Percentiles rank a stretch among this genome's conserved stretches.
Evolutionary conservation across 2,113 vertebrate genomes (phyloP).

Genomic region (Apteryx mantelli): DNA sequence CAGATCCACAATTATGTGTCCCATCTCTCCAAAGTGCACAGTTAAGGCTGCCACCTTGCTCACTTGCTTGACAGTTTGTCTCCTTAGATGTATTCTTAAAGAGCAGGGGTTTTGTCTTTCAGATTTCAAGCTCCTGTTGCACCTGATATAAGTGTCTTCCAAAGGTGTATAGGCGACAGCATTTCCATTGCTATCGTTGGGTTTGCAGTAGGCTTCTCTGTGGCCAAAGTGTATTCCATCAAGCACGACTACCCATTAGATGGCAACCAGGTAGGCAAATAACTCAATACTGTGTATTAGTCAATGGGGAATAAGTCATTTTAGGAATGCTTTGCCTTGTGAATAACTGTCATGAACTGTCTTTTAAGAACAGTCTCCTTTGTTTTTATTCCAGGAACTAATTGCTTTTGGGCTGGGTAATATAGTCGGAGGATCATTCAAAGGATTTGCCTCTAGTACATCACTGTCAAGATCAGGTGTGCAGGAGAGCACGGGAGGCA

Average conservation of each 20-base stretch:
- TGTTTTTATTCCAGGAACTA: conserved; percentile 83
- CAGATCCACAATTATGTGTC: background rate
- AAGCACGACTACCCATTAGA: conserved; percentile 93
- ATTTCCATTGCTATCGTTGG: conserved; percentile 91
- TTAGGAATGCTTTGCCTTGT: background rate
- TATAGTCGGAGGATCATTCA: conserved; percentile 90
- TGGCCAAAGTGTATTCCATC: conserved; percentile 92
- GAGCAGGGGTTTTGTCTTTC: background rate
- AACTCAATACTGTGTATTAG: background rate
- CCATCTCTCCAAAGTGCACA: background rate
- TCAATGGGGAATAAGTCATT: background rate
- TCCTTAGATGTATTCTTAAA: background rate
- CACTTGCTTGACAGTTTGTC: background rate
- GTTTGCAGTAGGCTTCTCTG: conserved; percentile 92
- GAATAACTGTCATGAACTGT: background rate
- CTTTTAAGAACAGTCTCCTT: background rate
- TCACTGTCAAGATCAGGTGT: conserved; percentile 92
- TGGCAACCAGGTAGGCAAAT: conserved; percentile 87
- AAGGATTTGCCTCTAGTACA: conserved; percentile 90
- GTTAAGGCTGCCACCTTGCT: background rate
- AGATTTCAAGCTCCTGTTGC: conserved; percentile 85
- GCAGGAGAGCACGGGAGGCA: conserved; percentile 96
- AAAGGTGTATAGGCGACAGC: conserved; percentile 79
- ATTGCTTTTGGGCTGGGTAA: conserved; percentile 94
- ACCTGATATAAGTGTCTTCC: conserved; percentile 79